These are phyloP conservation scores for Drosophila bipectinata DNA, from an alignment of 1,140 invertebrate genomes.

Conservation along the genomic window DNA sequence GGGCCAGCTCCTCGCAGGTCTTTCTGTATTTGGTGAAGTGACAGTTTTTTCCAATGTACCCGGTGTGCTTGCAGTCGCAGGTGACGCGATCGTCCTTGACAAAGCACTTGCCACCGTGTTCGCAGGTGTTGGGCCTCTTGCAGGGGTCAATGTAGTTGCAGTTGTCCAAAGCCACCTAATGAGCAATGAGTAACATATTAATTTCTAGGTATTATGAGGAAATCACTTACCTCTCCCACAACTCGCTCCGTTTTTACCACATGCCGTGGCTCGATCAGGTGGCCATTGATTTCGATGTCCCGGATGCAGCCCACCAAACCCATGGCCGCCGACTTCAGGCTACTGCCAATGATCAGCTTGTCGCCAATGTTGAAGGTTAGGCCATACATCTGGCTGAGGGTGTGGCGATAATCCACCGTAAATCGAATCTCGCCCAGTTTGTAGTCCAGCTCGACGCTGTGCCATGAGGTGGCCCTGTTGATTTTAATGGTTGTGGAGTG, in stretches of 20 bases:
- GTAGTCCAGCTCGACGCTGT: constrained; percentile 91
- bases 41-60: constrained; percentile 95
- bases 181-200: neutral
- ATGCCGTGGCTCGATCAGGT: constrained; percentile 88
- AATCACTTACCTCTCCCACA: constrained; percentile 87
- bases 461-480: constrained; percentile 90
- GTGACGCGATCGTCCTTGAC: constrained; percentile 93
- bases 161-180: constrained; percentile 92
- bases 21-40: constrained; percentile 95
- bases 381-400: constrained; percentile 88
- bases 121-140: constrained; percentile 93
- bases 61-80: constrained; percentile 95
- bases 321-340: constrained; percentile 87
- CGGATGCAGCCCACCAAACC: constrained; percentile 96
- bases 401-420: constrained; percentile 90
- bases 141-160: constrained; percentile 96
- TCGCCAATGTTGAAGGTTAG: constrained; percentile 86
- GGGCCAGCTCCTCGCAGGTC: constrained; percentile 95
- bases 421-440: constrained; percentile 89
- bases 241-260: constrained; percentile 92
- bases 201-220: neutral
- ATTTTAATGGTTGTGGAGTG: constrained; percentile 91
- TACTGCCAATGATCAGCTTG: constrained; percentile 90
- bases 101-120: constrained; percentile 95
- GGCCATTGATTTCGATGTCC: constrained; percentile 92